Percentiles rank a stretch among this genome's conserved stretches.
phyloP scores from a whole-genome alignment of 2,113 vertebrate genomes.

The Pandion haliaetus region DNA sequence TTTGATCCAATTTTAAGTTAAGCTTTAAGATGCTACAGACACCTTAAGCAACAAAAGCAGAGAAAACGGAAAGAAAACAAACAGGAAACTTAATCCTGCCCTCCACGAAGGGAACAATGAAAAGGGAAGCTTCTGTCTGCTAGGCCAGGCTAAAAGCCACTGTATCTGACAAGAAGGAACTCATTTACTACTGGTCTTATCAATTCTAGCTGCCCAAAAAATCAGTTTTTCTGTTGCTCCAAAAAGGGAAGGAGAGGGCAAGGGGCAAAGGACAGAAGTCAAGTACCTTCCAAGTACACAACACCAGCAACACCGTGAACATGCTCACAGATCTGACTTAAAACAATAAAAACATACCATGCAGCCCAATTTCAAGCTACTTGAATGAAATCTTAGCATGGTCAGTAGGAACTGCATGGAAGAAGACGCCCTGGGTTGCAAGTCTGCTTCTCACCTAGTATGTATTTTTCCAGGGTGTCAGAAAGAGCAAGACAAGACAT shows the following conservation, averaged over 20 bases:
- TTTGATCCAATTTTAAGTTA: not conserved
- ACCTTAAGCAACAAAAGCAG: not conserved
- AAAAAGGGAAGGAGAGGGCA: not conserved
- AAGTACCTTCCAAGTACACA: not conserved
- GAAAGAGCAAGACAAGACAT: not conserved
- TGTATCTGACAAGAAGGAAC: not conserved
- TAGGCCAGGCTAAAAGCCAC: not conserved
- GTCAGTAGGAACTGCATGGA: not conserved
- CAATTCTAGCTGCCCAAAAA: not conserved
- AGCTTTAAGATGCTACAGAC: not conserved
- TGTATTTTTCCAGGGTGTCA: not conserved
- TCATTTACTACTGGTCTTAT: not conserved
- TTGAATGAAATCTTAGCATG: not conserved
- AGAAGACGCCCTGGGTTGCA: not conserved
- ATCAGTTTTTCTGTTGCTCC: not conserved
- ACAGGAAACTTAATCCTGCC: not conserved
- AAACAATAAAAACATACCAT: not conserved
- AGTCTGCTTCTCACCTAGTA: not conserved
- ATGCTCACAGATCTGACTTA: not conserved
- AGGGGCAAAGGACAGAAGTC: not conserved
- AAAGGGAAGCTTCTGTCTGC: not conserved
- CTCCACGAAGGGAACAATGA: not conserved
- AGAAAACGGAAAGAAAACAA: not conserved
- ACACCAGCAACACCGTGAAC: accelerated
- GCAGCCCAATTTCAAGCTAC: not conserved